Percentiles rank a stretch among this genome's conserved stretches.
Conservation (phyloP, 2,797 vertebrate species). For the Limosa lapponica region DNA sequence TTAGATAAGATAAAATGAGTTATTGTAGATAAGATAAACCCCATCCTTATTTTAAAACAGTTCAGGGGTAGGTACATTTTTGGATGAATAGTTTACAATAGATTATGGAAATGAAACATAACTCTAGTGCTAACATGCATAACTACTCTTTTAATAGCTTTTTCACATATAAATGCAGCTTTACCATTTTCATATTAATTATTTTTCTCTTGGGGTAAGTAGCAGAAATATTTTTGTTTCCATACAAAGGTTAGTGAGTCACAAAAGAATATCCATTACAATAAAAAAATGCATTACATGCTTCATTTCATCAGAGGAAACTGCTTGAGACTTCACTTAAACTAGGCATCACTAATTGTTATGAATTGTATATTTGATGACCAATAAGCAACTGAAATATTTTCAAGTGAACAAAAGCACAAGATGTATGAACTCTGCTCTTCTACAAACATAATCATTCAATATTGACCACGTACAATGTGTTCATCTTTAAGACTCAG, state of each 20-base stretch:
- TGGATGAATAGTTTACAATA: not conserved
- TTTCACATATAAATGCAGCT: not conserved
- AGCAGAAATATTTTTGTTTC: conserved; percentile 3
- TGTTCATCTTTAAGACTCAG: not conserved
- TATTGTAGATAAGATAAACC: not conserved
- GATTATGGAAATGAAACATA: not conserved
- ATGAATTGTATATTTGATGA: not conserved
- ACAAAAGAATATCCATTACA: conserved; percentile 6
- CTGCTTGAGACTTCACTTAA: conserved; percentile 26
- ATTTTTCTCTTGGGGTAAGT: not conserved
- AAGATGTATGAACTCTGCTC: not conserved
- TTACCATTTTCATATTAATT: not conserved
- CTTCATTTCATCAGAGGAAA: conserved; percentile 30
- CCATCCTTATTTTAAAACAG: not conserved
- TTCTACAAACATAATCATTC: not conserved
- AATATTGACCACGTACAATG: not conserved
- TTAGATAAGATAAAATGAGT: not conserved
- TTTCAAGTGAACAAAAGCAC: not conserved
- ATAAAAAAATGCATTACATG: conserved; percentile 33
- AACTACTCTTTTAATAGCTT: not conserved
- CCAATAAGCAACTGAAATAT: not conserved
- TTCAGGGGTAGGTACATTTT: not conserved
- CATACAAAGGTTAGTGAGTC: conserved; percentile 17
- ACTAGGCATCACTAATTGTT: not conserved
- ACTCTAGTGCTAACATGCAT: not conserved